A percentile compares a stretch with the other conserved stretches of the same genome.
Evolutionary conservation across 2,113 vertebrate genomes (phyloP).

Genomic region (Zosterops lateralis): DNA sequence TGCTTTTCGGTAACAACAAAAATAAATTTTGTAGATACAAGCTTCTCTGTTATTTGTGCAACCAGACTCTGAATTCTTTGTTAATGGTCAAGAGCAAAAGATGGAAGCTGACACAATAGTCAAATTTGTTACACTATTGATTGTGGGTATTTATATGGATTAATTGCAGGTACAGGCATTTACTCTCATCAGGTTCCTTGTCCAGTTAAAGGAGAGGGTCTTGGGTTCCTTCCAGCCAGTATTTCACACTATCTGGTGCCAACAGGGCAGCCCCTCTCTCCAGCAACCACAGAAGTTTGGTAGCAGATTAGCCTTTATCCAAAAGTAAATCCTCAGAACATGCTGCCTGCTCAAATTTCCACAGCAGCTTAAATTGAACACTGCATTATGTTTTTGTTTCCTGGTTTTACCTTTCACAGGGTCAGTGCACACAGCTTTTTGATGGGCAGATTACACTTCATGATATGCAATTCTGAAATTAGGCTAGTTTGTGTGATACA

Average conservation of each 20-base stretch:
- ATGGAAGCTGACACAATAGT: neutral
- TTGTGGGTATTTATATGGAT: neutral
- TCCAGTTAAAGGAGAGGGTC: neutral
- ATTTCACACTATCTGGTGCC: neutral
- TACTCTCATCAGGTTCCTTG: neutral
- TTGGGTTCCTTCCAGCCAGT: neutral
- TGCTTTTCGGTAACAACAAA: neutral
- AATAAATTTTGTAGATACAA: neutral
- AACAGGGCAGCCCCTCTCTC: neutral
- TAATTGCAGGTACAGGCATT: neutral
- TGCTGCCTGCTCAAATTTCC: neutral
- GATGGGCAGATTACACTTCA: neutral
- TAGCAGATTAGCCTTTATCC: neutral
- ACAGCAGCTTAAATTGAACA: neutral
- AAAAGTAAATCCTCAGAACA: conserved; percentile 17
- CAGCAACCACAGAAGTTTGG: neutral
- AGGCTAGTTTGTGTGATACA: neutral
- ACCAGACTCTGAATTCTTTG: neutral
- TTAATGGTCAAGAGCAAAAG: neutral
- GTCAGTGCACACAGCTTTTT: neutral
- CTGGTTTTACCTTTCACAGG: neutral
- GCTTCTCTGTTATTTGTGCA: neutral
- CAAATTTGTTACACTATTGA: neutral
- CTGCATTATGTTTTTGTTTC: neutral
- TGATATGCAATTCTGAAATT: neutral